Evolutionary conservation across 92 coral and sea anemone species (phyloP).

Genomic region (Plumapathes pennacea): DNA sequence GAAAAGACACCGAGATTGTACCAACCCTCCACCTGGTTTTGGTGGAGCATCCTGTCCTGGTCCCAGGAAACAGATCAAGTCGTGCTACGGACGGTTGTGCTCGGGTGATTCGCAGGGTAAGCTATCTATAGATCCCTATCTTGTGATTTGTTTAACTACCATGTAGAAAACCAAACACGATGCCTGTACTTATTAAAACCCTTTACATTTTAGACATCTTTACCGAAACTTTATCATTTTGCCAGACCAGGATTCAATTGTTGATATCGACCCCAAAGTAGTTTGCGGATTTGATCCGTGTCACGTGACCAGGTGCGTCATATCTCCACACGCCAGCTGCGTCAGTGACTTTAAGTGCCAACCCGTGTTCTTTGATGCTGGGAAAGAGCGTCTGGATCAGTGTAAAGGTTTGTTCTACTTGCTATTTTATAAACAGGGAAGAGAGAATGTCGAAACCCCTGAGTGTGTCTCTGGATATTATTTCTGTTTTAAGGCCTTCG

Average conservation of each 20-base stretch:
- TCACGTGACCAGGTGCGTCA: slow-evolving; percentile 77
- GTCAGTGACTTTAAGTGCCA: slow-evolving; percentile 95
- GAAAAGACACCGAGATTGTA: slow-evolving; percentile 76
- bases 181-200: too few relatives aligned
- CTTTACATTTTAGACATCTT: too few relatives aligned
- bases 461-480: too few relatives aligned
- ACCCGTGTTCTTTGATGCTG: slow-evolving; percentile 94
- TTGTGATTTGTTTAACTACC: too few relatives aligned
- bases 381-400: slow-evolving; percentile 72
- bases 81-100: slow-evolving; percentile 65
- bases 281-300: slow-evolving; percentile 98
- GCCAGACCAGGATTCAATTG: slow-evolving; percentile 74
- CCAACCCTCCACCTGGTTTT: slow-evolving; percentile 69
- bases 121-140: background rate
- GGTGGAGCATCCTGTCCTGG: slow-evolving; percentile 71
- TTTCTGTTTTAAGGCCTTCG: too few relatives aligned
- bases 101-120: slow-evolving; percentile 19
- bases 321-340: slow-evolving; percentile 85
- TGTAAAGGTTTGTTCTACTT: slow-evolving; percentile 65
- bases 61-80: slow-evolving; percentile 36
- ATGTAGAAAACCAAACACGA: too few relatives aligned
- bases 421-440: background rate
- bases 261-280: slow-evolving; percentile 86
- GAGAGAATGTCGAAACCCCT: too few relatives aligned
- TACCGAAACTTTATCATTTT: too few relatives aligned